Conservation (phyloP, 2,113 vertebrate species). For the Eupsittula cactorum region DNA sequence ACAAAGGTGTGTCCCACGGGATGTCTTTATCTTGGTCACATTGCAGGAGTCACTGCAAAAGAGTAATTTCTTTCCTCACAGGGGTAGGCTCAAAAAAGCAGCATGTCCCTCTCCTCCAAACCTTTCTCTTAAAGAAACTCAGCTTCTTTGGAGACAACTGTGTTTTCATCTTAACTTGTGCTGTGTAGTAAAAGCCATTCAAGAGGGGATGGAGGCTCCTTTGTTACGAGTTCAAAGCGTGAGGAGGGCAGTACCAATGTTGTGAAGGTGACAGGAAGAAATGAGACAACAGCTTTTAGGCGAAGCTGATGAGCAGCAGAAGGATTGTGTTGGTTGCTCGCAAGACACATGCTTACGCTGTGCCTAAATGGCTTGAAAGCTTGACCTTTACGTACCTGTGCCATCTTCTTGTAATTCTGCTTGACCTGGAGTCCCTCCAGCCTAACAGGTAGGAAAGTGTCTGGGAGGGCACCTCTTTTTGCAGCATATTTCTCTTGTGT, state of each 20-base stretch:
- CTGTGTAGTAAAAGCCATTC: background rate
- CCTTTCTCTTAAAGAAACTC: background rate
- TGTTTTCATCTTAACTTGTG: background rate
- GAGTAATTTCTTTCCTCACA: background rate
- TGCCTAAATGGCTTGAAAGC: background rate
- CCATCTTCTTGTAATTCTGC: background rate
- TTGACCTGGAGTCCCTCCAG: background rate
- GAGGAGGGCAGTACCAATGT: background rate
- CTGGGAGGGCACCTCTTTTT: background rate
- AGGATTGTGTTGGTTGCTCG: background rate
- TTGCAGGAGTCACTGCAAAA: background rate
- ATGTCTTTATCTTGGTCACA: background rate
- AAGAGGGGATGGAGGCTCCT: background rate
- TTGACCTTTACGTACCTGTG: background rate
- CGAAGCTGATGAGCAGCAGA: background rate
- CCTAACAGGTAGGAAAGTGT: accelerated
- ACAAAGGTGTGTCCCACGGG: background rate
- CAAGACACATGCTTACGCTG: background rate
- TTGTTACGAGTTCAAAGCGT: accelerated
- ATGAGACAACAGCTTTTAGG: background rate
- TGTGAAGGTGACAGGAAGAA: background rate
- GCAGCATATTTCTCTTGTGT: accelerated
- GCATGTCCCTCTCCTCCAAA: background rate
- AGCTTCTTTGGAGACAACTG: background rate
- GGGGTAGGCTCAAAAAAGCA: background rate